Evolutionary conservation across 2,888 invertebrate species (phyloP), one percentile per base, ranked within the genome.

Genomic region (Phytoseiulus persimilis): DNA sequence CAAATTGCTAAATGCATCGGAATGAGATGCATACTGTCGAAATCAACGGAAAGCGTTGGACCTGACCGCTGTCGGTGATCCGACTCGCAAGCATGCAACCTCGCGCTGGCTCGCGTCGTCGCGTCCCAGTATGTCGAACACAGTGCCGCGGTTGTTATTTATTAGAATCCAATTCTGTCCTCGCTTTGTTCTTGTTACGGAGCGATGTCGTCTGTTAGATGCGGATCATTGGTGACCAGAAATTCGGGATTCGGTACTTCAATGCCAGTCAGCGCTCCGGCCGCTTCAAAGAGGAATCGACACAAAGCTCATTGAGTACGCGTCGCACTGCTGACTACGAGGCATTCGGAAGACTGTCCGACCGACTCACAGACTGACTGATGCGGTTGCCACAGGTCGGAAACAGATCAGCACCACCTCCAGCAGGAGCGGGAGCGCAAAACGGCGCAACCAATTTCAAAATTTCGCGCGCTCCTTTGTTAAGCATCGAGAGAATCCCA

Each of bases 261-360:
- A 65, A 65, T 65, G 65, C 65, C 65, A 23, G 18, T 65, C 9
- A 6, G 46, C 46, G 65, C 65, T 65, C 5, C 5, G 3, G 65
- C 65, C 65, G 65, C 65, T 65, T 65, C 65, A 65, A 65, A 65
- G 65, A 65, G 23, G 65, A 65, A 65, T 65, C 65, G 65, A 28
- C 65, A 65, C 65, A 65, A 65, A 65, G 65, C 65, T 65, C 65
- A 65, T 65, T 65, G 65, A 65, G 65, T 65, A 65, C 65, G 65
- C 65, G 65, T 14, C 65, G 65, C 65, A 65, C 65, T 65, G 65
- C 65, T 65, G 65, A 65, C 65, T 65, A 65, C 65, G 65, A 65
- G 65, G 65, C 65, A 65, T 65, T 65, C 65, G 65, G 18, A 65
- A 14, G 65, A 28, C 9, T 28, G 65, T 23, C 23, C 65, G 23